Conservation (phyloP, 2,113 vertebrate genomes). For the Vireo altiloquus region DNA sequence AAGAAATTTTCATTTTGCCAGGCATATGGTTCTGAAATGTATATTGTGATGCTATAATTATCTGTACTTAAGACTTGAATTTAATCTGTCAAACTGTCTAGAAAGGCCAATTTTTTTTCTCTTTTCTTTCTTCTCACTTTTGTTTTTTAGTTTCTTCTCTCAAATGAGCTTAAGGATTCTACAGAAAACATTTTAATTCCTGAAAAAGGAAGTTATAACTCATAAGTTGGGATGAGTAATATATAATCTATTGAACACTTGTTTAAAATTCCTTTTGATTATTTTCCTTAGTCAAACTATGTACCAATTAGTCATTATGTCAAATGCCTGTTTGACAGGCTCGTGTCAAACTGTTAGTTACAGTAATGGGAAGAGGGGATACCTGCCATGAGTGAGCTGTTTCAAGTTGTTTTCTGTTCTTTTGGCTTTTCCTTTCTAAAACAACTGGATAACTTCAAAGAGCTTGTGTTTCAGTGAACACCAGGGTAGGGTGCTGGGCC, state of each 20-base stretch:
- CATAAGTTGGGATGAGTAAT: background rate
- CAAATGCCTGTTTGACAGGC: background rate
- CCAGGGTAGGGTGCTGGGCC: background rate
- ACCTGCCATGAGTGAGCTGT: background rate
- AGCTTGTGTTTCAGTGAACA: background rate
- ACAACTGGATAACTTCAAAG: background rate
- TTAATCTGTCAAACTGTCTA: background rate
- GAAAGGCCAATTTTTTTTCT: background rate
- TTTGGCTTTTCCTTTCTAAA: background rate
- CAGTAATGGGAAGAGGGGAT: background rate
- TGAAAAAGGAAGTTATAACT: background rate
- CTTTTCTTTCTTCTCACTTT: background rate
- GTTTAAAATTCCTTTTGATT: background rate
- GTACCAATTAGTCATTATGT: background rate
- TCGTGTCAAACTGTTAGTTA: background rate
- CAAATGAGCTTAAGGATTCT: background rate
- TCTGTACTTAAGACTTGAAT: background rate
- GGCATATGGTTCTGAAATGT: background rate
- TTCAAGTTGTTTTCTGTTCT: background rate
- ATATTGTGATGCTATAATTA: background rate
- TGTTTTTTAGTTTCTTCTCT: background rate
- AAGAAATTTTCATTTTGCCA: background rate
- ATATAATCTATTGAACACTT: background rate
- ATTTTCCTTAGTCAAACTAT: background rate
- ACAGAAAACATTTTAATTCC: background rate